These are phyloP conservation scores for Bungarus multicinctus DNA, from an alignment of 2,113 vertebrate species.

Conservation along the genomic window DNA sequence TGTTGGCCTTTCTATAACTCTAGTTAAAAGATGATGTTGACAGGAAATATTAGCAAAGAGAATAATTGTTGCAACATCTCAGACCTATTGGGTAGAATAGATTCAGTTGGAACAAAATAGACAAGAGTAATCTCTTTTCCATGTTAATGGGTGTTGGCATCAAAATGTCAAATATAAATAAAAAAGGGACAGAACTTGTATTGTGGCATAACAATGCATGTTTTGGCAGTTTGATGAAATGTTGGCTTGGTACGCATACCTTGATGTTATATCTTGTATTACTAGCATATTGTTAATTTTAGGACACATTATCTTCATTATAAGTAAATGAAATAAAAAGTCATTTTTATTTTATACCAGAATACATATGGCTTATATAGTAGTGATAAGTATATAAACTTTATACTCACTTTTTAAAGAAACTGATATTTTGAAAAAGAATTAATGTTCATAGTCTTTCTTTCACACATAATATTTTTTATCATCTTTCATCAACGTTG, in stretches of 20 bases:
- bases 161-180: background rate
- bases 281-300: background rate
- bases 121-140: background rate
- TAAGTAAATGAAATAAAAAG: background rate
- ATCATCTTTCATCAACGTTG: background rate
- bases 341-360: background rate
- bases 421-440: background rate
- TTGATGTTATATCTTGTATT: background rate
- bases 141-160: background rate
- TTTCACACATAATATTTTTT: background rate
- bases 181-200: background rate
- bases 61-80: background rate
- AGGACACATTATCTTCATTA: background rate
- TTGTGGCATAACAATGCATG: background rate
- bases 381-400: background rate
- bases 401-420: background rate
- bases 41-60: background rate
- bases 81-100: background rate
- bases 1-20: background rate
- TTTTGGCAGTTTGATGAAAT: background rate
- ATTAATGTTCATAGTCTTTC: rapidly evolving
- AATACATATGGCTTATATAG: rapidly evolving
- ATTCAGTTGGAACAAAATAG: background rate
- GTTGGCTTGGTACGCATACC: background rate
- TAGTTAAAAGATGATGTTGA: background rate